Percentiles rank a stretch among this genome's conserved stretches.
These are phyloP conservation scores for Ischnura elegans DNA, from an alignment of 2,888 invertebrate species.

Conservation along the genomic window DNA sequence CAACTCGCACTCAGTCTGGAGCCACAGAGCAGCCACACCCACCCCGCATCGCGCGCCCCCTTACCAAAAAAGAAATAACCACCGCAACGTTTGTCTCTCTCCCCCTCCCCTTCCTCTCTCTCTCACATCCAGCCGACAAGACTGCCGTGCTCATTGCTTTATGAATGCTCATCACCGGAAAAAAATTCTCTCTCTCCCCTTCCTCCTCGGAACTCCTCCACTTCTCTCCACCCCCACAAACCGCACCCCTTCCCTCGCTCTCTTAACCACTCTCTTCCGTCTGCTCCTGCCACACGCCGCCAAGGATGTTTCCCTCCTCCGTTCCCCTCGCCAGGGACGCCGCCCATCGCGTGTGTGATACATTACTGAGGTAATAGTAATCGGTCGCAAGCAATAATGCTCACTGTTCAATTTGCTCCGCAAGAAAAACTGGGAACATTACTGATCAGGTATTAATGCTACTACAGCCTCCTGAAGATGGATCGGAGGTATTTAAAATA, in stretches of 20 bases:
- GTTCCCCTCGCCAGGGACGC: too few relatives aligned
- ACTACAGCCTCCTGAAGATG: too few relatives aligned
- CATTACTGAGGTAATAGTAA: too few relatives aligned
- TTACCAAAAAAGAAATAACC: background rate
- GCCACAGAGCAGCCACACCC: background rate
- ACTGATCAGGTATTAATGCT: too few relatives aligned
- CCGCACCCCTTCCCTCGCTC: background rate
- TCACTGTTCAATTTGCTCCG: too few relatives aligned
- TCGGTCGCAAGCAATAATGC: too few relatives aligned
- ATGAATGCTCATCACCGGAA: background rate
- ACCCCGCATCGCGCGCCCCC: background rate
- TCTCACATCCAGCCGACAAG: background rate
- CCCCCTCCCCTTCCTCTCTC: background rate
- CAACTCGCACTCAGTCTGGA: too few relatives aligned
- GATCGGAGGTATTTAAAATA: too few relatives aligned
- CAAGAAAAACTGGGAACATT: too few relatives aligned
- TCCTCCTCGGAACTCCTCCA: background rate
- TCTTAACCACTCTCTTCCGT: background rate
- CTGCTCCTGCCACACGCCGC: background rate
- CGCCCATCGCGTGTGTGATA: too few relatives aligned
- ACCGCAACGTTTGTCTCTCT: background rate
- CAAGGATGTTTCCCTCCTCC: too few relatives aligned
- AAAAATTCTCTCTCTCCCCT: background rate
- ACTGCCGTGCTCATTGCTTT: slow-evolving; percentile 17
- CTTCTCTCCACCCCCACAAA: background rate